Base-by-base conservation (phyloP, 2,888 invertebrate genomes). In the Hesperia comma region DNA sequence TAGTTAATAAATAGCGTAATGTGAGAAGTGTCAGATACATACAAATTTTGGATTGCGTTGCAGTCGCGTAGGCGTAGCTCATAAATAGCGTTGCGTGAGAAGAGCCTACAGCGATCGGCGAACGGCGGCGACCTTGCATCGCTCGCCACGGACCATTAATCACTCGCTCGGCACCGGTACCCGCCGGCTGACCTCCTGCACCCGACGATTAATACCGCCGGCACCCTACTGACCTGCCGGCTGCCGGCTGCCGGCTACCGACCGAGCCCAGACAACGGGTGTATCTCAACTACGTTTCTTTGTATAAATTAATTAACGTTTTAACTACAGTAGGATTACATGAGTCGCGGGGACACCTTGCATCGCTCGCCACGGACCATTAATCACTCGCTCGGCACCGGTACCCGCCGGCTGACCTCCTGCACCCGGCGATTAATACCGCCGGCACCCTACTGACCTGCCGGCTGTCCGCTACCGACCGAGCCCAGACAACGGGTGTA, bases 151-250 rank as follows among this genome's bases (percentile, higher is more conserved):
- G 15, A n/a, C 17, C 43, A 17, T 46, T 46, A 46, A 46, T 46
- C 43, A 46, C 17, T 15, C 15, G 43, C 15, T 46, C 43, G 43
- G 12, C 2, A 2, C 1, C 43, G 17, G 7, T n/a, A n/a, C 7
- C 43, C 15, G 15, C 15, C 1, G 43, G 43, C 17, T 46, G 43
- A 46, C 43, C 43, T 46, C 15, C 15, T 7, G 17, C 43, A 17
- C 43, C 15, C 15, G 43, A 46, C 43, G 43, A 51, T 51, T 21
- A 51, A 21, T 51, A 51, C 51, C 51, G 21, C 21, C 19, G 7
- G 6, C 4, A 5, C 51, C 21, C 61, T 46, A 61, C 61, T 56
- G 61, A 61, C 56, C 61, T 55, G 61, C 55, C 61, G 51, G 37
- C 37, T 37, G 0, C 37, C 2, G 37, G 12, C 37, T 12, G 37